A percentile compares a stretch with the other conserved stretches of the same genome.
Conservation (phyloP, 2,888 invertebrate genomes). For the Sipunculus nudus region DNA sequence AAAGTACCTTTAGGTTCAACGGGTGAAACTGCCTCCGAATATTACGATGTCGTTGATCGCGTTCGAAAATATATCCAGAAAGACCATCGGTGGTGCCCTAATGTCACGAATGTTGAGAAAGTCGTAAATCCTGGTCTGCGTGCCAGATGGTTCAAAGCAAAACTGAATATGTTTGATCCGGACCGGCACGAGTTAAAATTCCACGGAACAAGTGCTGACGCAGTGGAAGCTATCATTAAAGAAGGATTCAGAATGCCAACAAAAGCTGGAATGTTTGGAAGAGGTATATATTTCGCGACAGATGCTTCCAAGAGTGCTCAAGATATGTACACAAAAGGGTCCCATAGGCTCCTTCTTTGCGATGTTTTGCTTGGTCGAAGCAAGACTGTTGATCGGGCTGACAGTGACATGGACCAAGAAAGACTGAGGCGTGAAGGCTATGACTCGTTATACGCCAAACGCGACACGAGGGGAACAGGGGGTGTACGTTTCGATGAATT, state of each 20-base stretch:
- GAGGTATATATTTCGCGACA: constrained; percentile 31
- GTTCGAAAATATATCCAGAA: constrained; percentile 23
- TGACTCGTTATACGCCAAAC: constrained; percentile 25
- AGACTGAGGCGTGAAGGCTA: constrained; percentile 11
- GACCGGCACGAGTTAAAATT: constrained; percentile 20
- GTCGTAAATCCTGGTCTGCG: constrained; percentile 16
- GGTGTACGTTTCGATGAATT: constrained; percentile 27
- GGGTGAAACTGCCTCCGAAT: constrained; percentile 27
- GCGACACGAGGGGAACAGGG: constrained; percentile 12
- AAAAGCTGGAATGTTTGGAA: constrained; percentile 18
- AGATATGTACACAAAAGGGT: constrained; percentile 29
- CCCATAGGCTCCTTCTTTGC: constrained; percentile 30
- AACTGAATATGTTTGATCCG: constrained; percentile 8
- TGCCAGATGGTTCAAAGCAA: constrained; percentile 5
- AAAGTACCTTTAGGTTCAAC: background rate
- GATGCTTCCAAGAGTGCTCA: constrained; percentile 36
- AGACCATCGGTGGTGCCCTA: constrained; percentile 26
- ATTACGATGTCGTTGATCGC: constrained; percentile 19
- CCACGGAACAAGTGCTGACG: constrained; percentile 25
- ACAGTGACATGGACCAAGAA: constrained; percentile 3
- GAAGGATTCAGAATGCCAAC: constrained; percentile 22
- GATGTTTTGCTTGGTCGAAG: constrained; percentile 27
- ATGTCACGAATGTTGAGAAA: constrained; percentile 25
- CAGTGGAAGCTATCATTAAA: constrained; percentile 15
- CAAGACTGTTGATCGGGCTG: constrained; percentile 4